Evolutionary conservation across 1,140 invertebrate genomes (phyloP).

Genomic region (Paraescarpia echinospica): DNA sequence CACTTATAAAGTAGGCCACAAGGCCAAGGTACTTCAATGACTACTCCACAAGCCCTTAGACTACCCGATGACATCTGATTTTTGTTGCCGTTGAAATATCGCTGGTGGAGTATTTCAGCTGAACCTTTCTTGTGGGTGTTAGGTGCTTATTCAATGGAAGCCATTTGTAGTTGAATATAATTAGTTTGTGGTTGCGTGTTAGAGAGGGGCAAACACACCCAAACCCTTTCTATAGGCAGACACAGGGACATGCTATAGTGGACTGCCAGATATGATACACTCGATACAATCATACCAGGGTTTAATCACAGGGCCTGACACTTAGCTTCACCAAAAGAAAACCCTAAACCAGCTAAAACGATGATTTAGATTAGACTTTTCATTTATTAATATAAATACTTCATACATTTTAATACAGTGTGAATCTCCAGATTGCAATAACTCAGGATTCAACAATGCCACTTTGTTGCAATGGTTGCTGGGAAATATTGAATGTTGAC

Average conservation of each 20-base stretch:
- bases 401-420: neutral
- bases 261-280: neutral
- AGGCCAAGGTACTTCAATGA: neutral
- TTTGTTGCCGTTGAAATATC: neutral
- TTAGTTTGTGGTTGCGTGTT: neutral
- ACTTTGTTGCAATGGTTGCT: neutral
- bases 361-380: neutral
- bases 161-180: neutral
- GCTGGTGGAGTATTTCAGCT: neutral
- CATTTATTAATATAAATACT: neutral
- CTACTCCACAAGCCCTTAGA: neutral
- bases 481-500: neutral
- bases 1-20: neutral
- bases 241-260: neutral
- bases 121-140: neutral
- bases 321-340: neutral
- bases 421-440: neutral
- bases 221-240: neutral
- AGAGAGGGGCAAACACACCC: neutral
- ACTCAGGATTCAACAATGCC: neutral
- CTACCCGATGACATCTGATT: neutral
- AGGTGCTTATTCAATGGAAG: too few relatives aligned
- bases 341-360: neutral
- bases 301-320: neutral
- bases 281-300: neutral